Evolutionary conservation across 2,888 invertebrate genomes (phyloP).

Genomic region (Nysson spinosus): DNA sequence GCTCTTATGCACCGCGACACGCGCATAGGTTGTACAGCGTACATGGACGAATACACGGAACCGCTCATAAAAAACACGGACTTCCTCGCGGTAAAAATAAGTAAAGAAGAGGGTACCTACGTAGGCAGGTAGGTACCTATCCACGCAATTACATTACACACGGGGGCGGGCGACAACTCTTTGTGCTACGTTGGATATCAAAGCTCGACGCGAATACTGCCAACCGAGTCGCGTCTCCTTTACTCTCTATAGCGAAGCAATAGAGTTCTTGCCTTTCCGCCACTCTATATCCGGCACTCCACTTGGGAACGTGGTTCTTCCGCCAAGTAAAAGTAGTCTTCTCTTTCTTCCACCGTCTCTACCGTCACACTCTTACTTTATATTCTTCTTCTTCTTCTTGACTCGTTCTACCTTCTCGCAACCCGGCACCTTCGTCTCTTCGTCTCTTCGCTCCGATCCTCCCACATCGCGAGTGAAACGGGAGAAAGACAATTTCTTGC

Average conservation of each 20-base stretch:
- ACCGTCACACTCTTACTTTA: too few relatives aligned
- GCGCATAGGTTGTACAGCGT: neutral
- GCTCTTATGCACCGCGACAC: conserved; percentile 14
- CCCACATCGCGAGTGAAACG: conserved; percentile 10
- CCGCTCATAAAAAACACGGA: conserved; percentile 18
- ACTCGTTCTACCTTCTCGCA: conserved; percentile 3
- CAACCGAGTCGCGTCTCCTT: neutral
- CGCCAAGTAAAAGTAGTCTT: conserved; percentile 53
- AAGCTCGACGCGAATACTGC: conserved; percentile 47
- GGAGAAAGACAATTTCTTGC: conserved; percentile 56
- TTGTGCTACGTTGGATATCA: conserved; percentile 54
- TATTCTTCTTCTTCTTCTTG: conserved; percentile 13
- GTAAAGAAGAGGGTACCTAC: conserved; percentile 10
- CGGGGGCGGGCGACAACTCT: conserved; percentile 47
- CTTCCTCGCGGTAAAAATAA: conserved; percentile 36
- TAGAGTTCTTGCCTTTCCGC: conserved; percentile 58
- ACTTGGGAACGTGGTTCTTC: conserved; percentile 54
- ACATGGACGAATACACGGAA: too few relatives aligned
- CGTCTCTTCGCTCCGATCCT: conserved; percentile 3
- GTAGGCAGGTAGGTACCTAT: conserved; percentile 28
- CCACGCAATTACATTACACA: conserved; percentile 54
- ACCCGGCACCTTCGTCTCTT: neutral
- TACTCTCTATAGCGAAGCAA: conserved; percentile 40
- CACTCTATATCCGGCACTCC: conserved; percentile 60
- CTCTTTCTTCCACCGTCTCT: conserved; percentile 21